These are phyloP conservation scores for Paratrypauchen microcephalus DNA, from an alignment of 2,797 vertebrate species.

Conservation along the genomic window DNA sequence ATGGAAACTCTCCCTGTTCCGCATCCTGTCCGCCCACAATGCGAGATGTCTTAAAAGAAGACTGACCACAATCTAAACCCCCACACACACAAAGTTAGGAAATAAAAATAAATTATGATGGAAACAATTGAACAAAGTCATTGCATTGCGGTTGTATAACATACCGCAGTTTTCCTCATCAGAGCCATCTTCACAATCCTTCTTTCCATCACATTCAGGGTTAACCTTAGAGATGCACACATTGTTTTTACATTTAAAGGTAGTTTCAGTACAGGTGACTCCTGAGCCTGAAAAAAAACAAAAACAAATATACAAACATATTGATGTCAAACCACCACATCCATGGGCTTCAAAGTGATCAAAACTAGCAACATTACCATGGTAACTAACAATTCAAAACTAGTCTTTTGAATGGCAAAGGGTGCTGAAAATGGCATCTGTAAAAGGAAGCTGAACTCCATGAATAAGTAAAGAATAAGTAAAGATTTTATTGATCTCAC, in stretches of 20 bases:
- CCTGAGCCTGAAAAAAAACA: slow-evolving; percentile 6
- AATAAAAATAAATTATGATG: slow-evolving; percentile 1
- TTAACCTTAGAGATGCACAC: slow-evolving; percentile 85
- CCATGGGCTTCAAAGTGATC: too few relatives aligned
- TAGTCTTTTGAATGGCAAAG: too few relatives aligned
- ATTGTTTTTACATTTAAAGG: slow-evolving; percentile 80
- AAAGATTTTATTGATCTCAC: too few relatives aligned
- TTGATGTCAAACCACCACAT: not conserved
- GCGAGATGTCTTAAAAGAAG: slow-evolving; percentile 75
- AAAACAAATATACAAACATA: not conserved
- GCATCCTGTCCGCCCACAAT: slow-evolving; percentile 89
- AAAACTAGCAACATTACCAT: too few relatives aligned
- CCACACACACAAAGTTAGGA: not conserved
- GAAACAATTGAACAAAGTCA: not conserved
- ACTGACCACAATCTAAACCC: slow-evolving; percentile 83
- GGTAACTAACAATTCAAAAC: too few relatives aligned
- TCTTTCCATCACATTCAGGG: slow-evolving; percentile 84
- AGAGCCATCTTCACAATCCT: slow-evolving; percentile 86
- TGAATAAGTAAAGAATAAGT: too few relatives aligned
- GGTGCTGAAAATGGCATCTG: too few relatives aligned
- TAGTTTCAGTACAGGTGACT: slow-evolving; percentile 69
- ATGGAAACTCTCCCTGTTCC: slow-evolving; percentile 86
- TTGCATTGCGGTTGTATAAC: slow-evolving; percentile 13
- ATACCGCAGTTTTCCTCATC: slow-evolving; percentile 87
- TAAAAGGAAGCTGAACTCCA: too few relatives aligned